Evolutionary conservation across 2,888 invertebrate species (phyloP).

Genomic region (Troilus luridus): DNA sequence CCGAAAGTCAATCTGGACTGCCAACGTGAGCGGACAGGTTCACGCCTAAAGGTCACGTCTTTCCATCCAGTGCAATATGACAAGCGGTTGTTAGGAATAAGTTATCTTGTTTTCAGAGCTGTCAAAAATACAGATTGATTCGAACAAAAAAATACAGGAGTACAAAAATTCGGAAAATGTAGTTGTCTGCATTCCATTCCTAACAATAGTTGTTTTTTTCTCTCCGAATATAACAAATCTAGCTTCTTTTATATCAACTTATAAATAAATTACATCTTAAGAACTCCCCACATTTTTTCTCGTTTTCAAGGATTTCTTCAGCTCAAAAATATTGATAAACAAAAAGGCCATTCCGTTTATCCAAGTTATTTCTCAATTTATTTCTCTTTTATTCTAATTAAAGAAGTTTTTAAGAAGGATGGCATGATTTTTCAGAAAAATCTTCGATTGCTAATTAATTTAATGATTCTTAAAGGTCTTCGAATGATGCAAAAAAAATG

Average conservation of each 20-base stretch:
- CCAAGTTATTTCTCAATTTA: too few species aligned
- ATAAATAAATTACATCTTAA: neutral
- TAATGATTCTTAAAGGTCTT: too few species aligned
- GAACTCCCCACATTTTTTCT: too few species aligned
- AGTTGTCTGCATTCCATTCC: neutral
- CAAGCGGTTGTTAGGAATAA: neutral
- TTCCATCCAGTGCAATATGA: neutral
- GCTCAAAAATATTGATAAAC: too few species aligned
- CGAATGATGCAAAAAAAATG: too few species aligned
- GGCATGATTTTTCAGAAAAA: too few species aligned
- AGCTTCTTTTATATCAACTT: neutral
- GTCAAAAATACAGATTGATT: neutral
- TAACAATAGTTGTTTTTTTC: neutral
- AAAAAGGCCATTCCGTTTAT: too few species aligned
- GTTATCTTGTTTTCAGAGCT: neutral
- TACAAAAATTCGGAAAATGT: neutral
- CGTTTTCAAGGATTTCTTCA: too few species aligned
- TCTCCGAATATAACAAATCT: neutral
- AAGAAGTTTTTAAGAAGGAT: too few species aligned
- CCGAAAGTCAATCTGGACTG: neutral
- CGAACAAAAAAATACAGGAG: neutral
- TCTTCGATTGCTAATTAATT: too few species aligned
- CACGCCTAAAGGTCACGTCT: neutral
- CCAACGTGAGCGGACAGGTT: neutral
- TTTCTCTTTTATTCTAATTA: too few species aligned